Conservation (phyloP, 2,888 invertebrate genomes). For the Lochmaea crataegi region DNA sequence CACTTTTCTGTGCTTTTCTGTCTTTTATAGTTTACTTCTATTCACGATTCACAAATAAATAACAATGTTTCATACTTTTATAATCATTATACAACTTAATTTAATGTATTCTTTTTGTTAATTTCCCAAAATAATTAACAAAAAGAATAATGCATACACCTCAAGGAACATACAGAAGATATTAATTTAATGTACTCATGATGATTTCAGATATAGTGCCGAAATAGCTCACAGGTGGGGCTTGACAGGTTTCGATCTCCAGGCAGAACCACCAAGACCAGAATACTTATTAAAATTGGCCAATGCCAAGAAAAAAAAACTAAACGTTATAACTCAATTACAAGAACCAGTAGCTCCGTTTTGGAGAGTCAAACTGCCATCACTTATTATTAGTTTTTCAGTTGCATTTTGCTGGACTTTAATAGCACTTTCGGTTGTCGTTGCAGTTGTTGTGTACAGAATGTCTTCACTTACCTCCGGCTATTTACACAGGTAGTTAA, state of each 20-base stretch:
- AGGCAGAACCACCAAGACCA: constrained; percentile 81
- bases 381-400: constrained; percentile 77
- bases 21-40: too few species aligned
- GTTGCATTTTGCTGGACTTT: constrained; percentile 71
- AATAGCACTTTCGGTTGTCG: constrained; percentile 78
- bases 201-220: constrained; percentile 70
- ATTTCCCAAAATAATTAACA: too few species aligned
- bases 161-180: too few species aligned
- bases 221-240: constrained; percentile 87
- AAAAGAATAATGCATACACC: too few species aligned
- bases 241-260: constrained; percentile 77
- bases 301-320: constrained; percentile 68
- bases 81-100: too few species aligned
- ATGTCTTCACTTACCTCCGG: constrained; percentile 74
- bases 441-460: constrained; percentile 82
- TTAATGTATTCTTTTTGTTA: too few species aligned
- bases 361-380: constrained; percentile 80
- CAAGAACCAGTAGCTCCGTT: constrained; percentile 81
- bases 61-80: too few species aligned
- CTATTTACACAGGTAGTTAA: constrained; percentile 52
- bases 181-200: not conserved
- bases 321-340: constrained; percentile 69
- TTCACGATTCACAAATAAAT: too few species aligned
- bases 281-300: constrained; percentile 75
- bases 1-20: too few species aligned